phyloP scores from a whole-genome alignment of 2,888 invertebrate genomes.

The Amblyteles armatorius region DNA sequence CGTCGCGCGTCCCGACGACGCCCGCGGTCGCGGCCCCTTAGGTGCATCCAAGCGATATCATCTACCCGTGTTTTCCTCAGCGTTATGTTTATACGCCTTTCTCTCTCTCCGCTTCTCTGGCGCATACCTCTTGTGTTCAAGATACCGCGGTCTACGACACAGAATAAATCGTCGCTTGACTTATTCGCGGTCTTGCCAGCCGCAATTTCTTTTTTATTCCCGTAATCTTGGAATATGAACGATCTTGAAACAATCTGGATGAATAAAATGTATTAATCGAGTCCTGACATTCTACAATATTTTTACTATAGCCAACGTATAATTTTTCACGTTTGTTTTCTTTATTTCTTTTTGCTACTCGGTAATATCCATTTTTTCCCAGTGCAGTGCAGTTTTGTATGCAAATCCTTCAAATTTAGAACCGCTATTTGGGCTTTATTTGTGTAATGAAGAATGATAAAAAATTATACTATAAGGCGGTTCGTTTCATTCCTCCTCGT shows the following conservation, averaged over 20 bases:
- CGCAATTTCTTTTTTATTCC: conserved; percentile 4
- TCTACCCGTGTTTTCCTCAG: conserved; percentile 82
- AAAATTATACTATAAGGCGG: not conserved
- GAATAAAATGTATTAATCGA: not conserved
- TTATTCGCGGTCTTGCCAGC: conserved; percentile 20
- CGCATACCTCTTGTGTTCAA: conserved; percentile 77
- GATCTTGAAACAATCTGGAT: not conserved
- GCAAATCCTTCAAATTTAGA: not conserved
- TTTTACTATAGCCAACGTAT: not conserved
- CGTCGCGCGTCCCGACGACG: conserved; percentile 76
- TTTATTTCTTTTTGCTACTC: not conserved
- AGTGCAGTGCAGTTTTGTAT: not conserved
- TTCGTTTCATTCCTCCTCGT: conserved; percentile 7
- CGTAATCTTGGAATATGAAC: not conserved
- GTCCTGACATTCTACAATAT: not conserved
- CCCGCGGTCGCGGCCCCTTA: conserved; percentile 77
- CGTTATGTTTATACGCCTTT: conserved; percentile 80
- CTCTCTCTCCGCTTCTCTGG: conserved; percentile 51
- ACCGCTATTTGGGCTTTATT: not conserved
- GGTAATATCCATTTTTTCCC: not conserved
- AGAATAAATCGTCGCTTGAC: conserved; percentile 27
- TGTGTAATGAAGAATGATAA: not conserved
- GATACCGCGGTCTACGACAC: conserved; percentile 42
- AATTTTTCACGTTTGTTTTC: not conserved
- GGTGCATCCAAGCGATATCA: conserved; percentile 82